phyloP scores from a whole-genome alignment of 1,140 invertebrate genomes.

The Matsumurasca onukii region DNA sequence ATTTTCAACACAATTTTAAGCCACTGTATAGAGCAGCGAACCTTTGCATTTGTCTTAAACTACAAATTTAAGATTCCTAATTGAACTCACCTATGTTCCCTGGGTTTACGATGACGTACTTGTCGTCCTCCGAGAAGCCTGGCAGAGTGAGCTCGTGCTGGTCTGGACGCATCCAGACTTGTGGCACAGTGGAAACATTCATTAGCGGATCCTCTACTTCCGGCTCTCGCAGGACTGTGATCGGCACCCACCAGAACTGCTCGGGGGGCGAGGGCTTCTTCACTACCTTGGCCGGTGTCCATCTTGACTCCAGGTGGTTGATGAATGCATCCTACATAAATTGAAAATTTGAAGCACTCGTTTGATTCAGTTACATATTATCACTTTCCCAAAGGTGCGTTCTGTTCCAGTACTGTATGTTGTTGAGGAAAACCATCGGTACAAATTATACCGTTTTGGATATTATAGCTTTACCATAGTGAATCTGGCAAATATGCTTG shows the following conservation, averaged over 20 bases:
- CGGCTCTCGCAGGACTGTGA: slow-evolving; percentile 18
- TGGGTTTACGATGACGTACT: slow-evolving; percentile 68
- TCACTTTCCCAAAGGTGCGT: no score
- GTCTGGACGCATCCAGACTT: slow-evolving; percentile 34
- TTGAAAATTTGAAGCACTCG: no score
- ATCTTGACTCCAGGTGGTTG: slow-evolving; percentile 37
- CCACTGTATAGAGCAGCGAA: background rate
- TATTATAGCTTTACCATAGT: no score
- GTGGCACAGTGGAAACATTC: slow-evolving; percentile 18
- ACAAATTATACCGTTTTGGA: no score
- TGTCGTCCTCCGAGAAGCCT: slow-evolving; percentile 26
- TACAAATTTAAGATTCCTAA: background rate
- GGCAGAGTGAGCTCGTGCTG: slow-evolving; percentile 23
- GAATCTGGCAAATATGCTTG: no score
- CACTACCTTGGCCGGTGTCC: slow-evolving; percentile 35
- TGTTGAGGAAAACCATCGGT: no score
- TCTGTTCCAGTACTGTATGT: no score
- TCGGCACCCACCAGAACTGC: slow-evolving; percentile 38
- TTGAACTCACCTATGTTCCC: slow-evolving; percentile 67
- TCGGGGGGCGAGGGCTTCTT: slow-evolving; percentile 35
- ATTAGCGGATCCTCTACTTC: background rate
- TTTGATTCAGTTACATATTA: no score
- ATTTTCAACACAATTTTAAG: background rate
- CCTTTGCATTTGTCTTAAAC: background rate
- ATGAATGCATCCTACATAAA: slow-evolving; percentile 41